These are phyloP conservation scores for Balearica regulorum DNA, from an alignment of 2,797 vertebrate species.

Conservation along the genomic window DNA sequence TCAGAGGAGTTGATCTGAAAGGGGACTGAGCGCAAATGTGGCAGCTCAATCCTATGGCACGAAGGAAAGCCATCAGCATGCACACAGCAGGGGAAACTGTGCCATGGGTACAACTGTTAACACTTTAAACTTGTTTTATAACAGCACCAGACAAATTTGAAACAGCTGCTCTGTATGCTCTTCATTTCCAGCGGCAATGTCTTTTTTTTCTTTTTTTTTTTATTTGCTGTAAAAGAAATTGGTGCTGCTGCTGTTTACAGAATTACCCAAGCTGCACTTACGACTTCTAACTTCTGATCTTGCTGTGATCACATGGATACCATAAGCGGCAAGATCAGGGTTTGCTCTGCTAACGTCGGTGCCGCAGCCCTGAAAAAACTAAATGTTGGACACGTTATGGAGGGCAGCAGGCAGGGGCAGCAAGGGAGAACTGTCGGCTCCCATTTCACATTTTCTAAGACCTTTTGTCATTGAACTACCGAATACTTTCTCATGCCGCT, in stretches of 20 bases:
- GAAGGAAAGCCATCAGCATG: not conserved
- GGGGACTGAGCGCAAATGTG: not conserved
- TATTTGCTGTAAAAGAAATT: conserved; percentile 39
- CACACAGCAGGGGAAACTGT: conserved; percentile 3
- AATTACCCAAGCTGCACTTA: conserved; percentile 5
- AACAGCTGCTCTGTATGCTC: conserved; percentile 56
- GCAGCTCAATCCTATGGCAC: not conserved
- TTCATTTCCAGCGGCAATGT: conserved; percentile 37
- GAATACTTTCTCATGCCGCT: not conserved
- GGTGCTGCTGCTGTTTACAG: conserved; percentile 34
- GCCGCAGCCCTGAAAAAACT: not conserved
- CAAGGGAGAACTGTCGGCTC: not conserved
- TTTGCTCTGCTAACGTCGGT: not conserved
- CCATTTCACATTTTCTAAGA: not conserved
- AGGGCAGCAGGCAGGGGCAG: not conserved
- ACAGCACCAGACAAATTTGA: conserved; percentile 40
- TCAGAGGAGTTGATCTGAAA: not conserved
- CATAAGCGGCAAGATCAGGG: not conserved
- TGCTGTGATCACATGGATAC: not conserved
- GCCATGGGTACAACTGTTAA: conserved; percentile 51
- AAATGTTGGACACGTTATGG: not conserved
- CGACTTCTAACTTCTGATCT: conserved; percentile 1
- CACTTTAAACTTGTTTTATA: conserved; percentile 56
- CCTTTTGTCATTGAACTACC: conserved; percentile 45
- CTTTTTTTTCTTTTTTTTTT: not conserved